phyloP scores from a whole-genome alignment of 2,888 invertebrate species.

The Caenorhabditis sp. region DNA sequence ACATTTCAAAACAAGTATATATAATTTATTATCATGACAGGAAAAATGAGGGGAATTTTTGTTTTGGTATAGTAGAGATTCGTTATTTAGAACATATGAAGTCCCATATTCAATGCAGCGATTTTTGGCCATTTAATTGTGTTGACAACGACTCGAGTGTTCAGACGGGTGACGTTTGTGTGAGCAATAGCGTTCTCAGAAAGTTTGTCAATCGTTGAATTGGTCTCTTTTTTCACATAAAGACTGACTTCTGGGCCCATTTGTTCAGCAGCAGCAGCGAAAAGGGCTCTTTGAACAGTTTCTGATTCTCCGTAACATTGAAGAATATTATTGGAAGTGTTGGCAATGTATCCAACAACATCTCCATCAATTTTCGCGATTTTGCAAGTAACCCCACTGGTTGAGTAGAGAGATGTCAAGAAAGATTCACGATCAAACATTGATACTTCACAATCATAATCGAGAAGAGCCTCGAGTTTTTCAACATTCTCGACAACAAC shows the following conservation, averaged over 20 bases:
- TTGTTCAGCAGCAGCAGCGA: constrained; percentile 37
- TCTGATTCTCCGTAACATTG: constrained; percentile 64
- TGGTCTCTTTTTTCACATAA: constrained; percentile 34
- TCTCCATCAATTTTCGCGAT: constrained; percentile 51
- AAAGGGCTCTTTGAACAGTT: constrained; percentile 46
- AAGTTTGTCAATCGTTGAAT: constrained; percentile 29
- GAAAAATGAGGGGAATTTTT: too few relatives aligned
- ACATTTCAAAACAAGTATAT: too few relatives aligned
- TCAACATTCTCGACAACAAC: constrained; percentile 36
- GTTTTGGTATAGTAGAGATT: not conserved
- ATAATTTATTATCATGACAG: too few relatives aligned
- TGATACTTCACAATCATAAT: constrained; percentile 52
- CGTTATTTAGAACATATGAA: constrained; percentile 57
- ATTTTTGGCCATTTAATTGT: constrained; percentile 65
- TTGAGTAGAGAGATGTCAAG: constrained; percentile 41
- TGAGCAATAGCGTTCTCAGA: constrained; percentile 2
- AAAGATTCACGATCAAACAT: constrained; percentile 50
- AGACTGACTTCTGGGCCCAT: constrained; percentile 40
- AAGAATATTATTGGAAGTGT: constrained; percentile 54
- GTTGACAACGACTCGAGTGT: constrained; percentile 58
- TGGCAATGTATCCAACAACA: constrained; percentile 61
- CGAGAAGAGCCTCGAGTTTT: constrained; percentile 42
- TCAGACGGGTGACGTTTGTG: constrained; percentile 55
- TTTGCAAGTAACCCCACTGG: constrained; percentile 37
- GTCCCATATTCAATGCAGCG: constrained; percentile 62